phyloP scores from a whole-genome alignment of 1,140 invertebrate species.

The Drosophila subobscura region DNA sequence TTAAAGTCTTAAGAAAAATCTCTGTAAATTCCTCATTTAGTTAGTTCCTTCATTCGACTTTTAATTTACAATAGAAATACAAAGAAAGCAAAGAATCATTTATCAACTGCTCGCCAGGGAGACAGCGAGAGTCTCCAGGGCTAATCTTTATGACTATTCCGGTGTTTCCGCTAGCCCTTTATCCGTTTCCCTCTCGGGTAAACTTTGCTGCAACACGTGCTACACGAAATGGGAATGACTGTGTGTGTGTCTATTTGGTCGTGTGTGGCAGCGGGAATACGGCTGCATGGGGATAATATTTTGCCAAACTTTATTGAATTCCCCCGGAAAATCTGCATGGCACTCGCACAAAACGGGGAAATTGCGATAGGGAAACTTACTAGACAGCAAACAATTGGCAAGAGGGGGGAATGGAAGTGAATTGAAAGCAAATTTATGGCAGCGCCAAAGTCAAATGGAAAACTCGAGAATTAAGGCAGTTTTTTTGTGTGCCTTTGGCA shows the following conservation, averaged over 20 bases:
- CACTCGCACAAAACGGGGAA: slow-evolving; percentile 29
- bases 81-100: slow-evolving; percentile 46
- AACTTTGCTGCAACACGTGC: slow-evolving; percentile 71
- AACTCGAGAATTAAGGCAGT: slow-evolving; percentile 66
- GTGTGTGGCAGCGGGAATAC: slow-evolving; percentile 45
- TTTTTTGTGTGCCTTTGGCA: slow-evolving; percentile 26
- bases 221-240: slow-evolving; percentile 21
- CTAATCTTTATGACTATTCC: slow-evolving; percentile 78
- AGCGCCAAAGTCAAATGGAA: slow-evolving; percentile 71
- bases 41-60: slow-evolving; percentile 13
- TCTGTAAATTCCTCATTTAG: slow-evolving; percentile 17
- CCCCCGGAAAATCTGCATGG: slow-evolving; percentile 69
- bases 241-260: slow-evolving; percentile 12
- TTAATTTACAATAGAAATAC: slow-evolving; percentile 41
- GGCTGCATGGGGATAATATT: slow-evolving; percentile 71
- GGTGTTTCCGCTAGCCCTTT: slow-evolving; percentile 28
- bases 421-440: slow-evolving; percentile 74
- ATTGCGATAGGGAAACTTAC: slow-evolving; percentile 39
- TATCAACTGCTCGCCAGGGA: slow-evolving; percentile 69
- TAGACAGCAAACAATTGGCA: slow-evolving; percentile 57
- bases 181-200: slow-evolving; percentile 16
- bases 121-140: slow-evolving; percentile 37
- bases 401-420: slow-evolving; percentile 40
- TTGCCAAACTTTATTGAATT: slow-evolving; percentile 81
- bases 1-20: neutral